Percentiles rank a stretch among this genome's conserved stretches.
Conservation (phyloP, 1,140 invertebrate species). For the fruit fly (Drosophila melanogaster) region DNA sequence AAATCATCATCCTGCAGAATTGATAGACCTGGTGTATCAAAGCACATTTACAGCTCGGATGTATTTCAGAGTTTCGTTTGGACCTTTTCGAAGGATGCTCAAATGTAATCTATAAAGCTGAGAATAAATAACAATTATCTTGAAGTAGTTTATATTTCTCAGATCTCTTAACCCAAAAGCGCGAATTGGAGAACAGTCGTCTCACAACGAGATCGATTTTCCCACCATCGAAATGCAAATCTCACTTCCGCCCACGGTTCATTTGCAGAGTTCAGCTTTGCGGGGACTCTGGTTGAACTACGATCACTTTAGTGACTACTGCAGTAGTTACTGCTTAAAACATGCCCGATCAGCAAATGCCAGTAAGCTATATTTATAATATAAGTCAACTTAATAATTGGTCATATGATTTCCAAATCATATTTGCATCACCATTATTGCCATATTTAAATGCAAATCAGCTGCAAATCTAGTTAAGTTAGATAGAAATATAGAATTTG, state of each 20-base stretch:
- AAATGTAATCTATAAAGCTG: conserved; percentile 53
- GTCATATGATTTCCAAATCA: too few relatives aligned
- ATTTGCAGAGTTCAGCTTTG: conserved; percentile 86
- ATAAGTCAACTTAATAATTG: too few relatives aligned
- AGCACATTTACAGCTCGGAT: conserved; percentile 75
- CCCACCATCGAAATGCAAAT: conserved; percentile 86
- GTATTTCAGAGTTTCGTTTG: conserved; percentile 82
- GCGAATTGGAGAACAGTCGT: conserved; percentile 71
- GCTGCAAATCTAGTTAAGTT: too few relatives aligned
- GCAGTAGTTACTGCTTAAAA: conserved; percentile 83
- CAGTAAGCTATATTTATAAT: conserved; percentile 37
- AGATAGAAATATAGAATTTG: too few relatives aligned
- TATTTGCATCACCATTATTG: too few relatives aligned
- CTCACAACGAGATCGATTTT: conserved; percentile 86
- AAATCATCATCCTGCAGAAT: conserved; percentile 41
- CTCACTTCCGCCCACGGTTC: conserved; percentile 86
- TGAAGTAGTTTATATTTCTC: background rate
- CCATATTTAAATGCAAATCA: too few relatives aligned
- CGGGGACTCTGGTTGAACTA: conserved; percentile 87
- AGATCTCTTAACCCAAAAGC: conserved; percentile 75
- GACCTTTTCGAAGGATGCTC: conserved; percentile 82
- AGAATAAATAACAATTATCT: too few relatives aligned
- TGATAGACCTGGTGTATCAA: conserved; percentile 76
- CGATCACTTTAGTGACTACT: conserved; percentile 86
- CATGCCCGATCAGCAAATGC: conserved; percentile 70